Evolutionary conservation across 2,888 invertebrate species (phyloP).

Genomic region (Agrypnus murinus): DNA sequence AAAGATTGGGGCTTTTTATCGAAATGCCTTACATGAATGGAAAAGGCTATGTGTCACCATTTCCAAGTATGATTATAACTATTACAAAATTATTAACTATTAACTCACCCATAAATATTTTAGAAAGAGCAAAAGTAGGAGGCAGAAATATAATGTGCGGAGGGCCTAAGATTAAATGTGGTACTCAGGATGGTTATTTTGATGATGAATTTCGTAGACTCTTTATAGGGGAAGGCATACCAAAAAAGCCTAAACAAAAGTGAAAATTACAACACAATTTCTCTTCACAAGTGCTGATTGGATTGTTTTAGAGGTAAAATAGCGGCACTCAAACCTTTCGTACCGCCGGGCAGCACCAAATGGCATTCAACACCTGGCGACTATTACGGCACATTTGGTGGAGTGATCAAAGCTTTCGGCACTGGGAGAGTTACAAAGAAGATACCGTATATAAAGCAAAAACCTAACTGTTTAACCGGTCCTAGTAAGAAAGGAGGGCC

Average conservation of each 20-base stretch:
- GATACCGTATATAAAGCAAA: slow-evolving; percentile 50
- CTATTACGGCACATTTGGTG: slow-evolving; percentile 72
- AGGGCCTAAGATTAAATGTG: slow-evolving; percentile 67
- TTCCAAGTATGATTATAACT: slow-evolving; percentile 56
- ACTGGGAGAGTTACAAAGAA: slow-evolving; percentile 52
- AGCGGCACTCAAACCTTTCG: slow-evolving; percentile 58
- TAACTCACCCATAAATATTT: too few relatives aligned
- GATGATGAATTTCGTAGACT: slow-evolving; percentile 70
- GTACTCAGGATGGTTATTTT: slow-evolving; percentile 71
- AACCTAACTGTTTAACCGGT: slow-evolving; percentile 64
- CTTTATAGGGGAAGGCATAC: slow-evolving; percentile 68
- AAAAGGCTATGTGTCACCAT: slow-evolving; percentile 62
- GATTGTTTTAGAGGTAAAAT: too few relatives aligned
- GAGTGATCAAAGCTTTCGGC: slow-evolving; percentile 64
- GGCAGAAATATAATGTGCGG: slow-evolving; percentile 65
- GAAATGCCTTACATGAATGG: slow-evolving; percentile 70
- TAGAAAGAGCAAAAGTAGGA: slow-evolving; percentile 50
- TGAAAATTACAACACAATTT: too few relatives aligned
- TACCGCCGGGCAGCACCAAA: slow-evolving; percentile 68
- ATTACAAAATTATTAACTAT: not conserved
- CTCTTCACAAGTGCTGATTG: too few relatives aligned
- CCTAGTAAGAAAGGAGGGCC: slow-evolving; percentile 72
- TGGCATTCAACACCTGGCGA: slow-evolving; percentile 73
- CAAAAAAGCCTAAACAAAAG: slow-evolving; percentile 44
- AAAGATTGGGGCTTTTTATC: slow-evolving; percentile 69